phyloP scores from a whole-genome alignment of 2,888 invertebrate species.

The Aspidapion aeneum region DNA sequence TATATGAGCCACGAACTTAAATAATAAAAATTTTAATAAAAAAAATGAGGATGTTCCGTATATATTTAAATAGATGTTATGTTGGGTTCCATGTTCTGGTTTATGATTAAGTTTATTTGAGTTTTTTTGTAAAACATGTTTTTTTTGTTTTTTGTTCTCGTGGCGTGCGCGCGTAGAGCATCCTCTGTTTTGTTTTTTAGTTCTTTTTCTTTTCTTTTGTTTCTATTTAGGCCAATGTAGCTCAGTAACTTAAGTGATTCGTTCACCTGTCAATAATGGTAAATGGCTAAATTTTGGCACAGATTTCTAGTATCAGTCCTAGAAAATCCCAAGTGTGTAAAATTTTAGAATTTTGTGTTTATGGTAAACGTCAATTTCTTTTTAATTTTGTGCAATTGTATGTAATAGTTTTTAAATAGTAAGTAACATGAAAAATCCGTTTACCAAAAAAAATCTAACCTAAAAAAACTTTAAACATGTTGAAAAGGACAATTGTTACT shows the following conservation, averaged over 20 bases:
- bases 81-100: slow-evolving; percentile 29
- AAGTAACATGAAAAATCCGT: no score
- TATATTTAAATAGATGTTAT: slow-evolving; percentile 41
- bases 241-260: slow-evolving; percentile 42
- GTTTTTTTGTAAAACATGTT: slow-evolving; percentile 37
- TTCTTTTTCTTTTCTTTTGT: slow-evolving; percentile 22
- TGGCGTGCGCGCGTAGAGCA: slow-evolving; percentile 46
- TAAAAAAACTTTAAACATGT: no score
- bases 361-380: no score
- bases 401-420: no score
- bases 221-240: slow-evolving; percentile 21
- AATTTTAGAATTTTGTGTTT: no score
- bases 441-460: no score
- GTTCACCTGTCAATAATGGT: no score
- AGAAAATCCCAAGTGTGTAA: no score
- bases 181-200: slow-evolving; percentile 48
- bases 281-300: no score
- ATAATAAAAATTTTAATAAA: neutral
- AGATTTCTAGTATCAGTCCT: no score
- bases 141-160: slow-evolving; percentile 39
- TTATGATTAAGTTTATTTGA: slow-evolving; percentile 33
- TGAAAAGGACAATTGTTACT: no score
- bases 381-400: no score
- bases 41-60: slow-evolving; percentile 45
- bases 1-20: neutral